phyloP scores from a whole-genome alignment of 1,140 invertebrate genomes.

The Drosophila orena region DNA sequence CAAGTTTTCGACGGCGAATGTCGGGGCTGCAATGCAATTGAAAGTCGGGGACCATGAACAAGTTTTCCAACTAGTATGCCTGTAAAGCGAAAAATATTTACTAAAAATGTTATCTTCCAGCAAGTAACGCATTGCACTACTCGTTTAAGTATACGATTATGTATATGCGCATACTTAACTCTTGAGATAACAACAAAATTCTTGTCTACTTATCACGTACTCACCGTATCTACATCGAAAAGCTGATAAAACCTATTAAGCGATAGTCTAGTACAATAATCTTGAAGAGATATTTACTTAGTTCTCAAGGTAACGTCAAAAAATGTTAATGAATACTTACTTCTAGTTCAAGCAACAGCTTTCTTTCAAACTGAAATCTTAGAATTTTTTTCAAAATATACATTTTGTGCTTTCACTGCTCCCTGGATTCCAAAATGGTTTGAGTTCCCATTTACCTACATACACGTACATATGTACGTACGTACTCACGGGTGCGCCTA shows the following conservation, averaged over 20 bases:
- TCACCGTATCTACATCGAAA: constrained; percentile 8
- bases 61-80: background rate
- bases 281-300: background rate
- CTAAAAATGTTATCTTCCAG: background rate
- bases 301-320: background rate
- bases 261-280: background rate
- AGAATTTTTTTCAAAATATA: no score
- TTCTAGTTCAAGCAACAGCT: no score
- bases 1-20: constrained; percentile 20
- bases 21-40: constrained; percentile 16
- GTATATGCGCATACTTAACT: background rate
- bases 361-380: no score
- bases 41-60: constrained; percentile 13
- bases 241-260: background rate
- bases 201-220: constrained; percentile 6
- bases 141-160: background rate
- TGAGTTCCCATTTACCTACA: no score
- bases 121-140: background rate
- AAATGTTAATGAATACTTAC: background rate
- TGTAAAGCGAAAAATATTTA: background rate
- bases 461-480: no score
- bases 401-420: no score
- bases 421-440: no score
- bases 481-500: no score
- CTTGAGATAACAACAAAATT: background rate